Evolutionary conservation across 92 coral and sea anemone genomes (phyloP), one percentile per base, ranked within the genome.

Genomic region (Hydrozoanthus gracilis): DNA sequence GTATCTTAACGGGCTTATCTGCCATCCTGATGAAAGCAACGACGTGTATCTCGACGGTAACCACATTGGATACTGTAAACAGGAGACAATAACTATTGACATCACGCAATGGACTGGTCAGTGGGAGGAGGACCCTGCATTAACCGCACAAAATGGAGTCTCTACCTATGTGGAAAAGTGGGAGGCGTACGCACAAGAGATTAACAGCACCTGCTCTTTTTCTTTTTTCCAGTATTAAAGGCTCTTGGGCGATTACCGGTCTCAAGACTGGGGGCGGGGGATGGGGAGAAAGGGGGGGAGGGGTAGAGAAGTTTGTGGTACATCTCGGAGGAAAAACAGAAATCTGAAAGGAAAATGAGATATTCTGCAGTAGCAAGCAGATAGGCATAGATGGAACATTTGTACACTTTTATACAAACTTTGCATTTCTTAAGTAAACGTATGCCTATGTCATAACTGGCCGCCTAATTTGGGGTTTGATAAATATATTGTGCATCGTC

Each of bases 121-220:
- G 7, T 80, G 85, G 85, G 62, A 48, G 35, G 73, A 80, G 14
- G 75, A 80, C 13, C 3, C 18, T 6, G 4, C 62, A 0, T 18
- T 80, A 0, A 80, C 85, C 9, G 15, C 73, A 18, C 7, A 20
- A 48, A 66, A 64, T 11, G 85, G 85, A 7, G 5, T 80, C 14
- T 13, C 58, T 16, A 50, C 74, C 14, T 80, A 80, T 65, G 85
- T 80, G 45, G 85, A 80, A 12, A 80, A 80, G 73, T 80, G 85
- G 85, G 73, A 65, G 8, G 60, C 85, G 3, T 66, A 65, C 13
- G 74, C 47, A 3, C 85, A 80, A 80, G 74, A 80, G 16, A 80
- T 80, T 7, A 80, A 80, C 47, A 80, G 85, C 75, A 47, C 75
- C 11, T 80, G 85, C 9, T 80, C 85, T 12, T 66, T 80, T 4